Percentiles rank a stretch among this genome's conserved stretches.
Conservation (phyloP, 2,888 invertebrate genomes). For the Drosophila ustulata region DNA sequence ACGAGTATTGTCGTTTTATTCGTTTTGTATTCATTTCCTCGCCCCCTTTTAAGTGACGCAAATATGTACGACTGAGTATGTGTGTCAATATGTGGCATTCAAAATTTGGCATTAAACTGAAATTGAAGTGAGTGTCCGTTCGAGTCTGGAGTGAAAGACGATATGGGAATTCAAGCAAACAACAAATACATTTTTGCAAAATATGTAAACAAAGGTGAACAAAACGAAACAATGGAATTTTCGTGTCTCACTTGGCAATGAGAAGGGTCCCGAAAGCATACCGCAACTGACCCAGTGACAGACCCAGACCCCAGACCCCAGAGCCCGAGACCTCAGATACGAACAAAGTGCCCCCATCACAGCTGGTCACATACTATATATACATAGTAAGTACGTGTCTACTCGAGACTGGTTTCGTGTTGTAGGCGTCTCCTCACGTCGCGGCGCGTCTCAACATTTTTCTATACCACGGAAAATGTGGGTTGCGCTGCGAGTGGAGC, state of each 20-base stretch:
- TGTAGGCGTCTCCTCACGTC: slow-evolving; percentile 38
- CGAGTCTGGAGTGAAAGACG: slow-evolving; percentile 27
- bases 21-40: not conserved
- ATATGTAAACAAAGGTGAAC: slow-evolving; percentile 45
- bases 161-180: slow-evolving; percentile 27
- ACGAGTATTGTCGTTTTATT: slow-evolving; percentile 4
- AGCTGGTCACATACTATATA: slow-evolving; percentile 15
- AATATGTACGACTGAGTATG: slow-evolving; percentile 7
- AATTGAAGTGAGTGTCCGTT: slow-evolving; percentile 33
- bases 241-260: slow-evolving; percentile 56
- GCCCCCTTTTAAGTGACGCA: slow-evolving; percentile 11
- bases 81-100: slow-evolving; percentile 38
- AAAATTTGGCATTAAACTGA: slow-evolving; percentile 48
- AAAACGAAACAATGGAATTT: slow-evolving; percentile 54
- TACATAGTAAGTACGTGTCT: slow-evolving; percentile 4
- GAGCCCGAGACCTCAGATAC: not conserved
- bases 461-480: slow-evolving; percentile 19
- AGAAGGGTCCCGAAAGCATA: slow-evolving; percentile 27
- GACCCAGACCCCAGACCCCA: slow-evolving; percentile 24
- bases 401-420: slow-evolving; percentile 48
- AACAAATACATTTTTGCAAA: slow-evolving; percentile 23
- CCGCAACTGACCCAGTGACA: slow-evolving; percentile 64
- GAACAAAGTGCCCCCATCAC: slow-evolving; percentile 7
- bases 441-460: slow-evolving; percentile 2
- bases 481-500: slow-evolving; percentile 28